Evolutionary conservation across 2,888 invertebrate species (phyloP), one percentile per base, ranked within the genome.

Genomic region (Panopea generosa): DNA sequence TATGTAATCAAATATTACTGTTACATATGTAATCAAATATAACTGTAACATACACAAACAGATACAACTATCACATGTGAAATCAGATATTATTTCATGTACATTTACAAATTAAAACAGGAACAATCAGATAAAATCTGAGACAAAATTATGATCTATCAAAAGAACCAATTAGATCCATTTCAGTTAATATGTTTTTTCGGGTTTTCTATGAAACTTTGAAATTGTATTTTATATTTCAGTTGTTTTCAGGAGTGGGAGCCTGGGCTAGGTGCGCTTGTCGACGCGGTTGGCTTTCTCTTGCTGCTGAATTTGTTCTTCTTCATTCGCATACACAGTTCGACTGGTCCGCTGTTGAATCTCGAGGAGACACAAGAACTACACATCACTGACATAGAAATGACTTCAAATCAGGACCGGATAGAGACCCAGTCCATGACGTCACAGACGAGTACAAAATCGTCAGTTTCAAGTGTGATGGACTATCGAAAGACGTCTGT

Each of bases 401-500:
- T 88, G 49, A 87, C 87, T n/a, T 77, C 80, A n/a, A 86, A 85
- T 49, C 85, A 84, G 6, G 86, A 88, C 69, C 84, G 80, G 49
- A 84, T 84, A 4, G 86, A 87, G 40, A 86, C 84, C 16, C 82
- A 83, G 63, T 83, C 85, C 7, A 60, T 85, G 33, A 82, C 79
- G 14, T 78, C 84, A 14, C 76, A 84, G 20, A 75, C 63, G 43
- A 83, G 78, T 47, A 61, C 73, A 1, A 77, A 77, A 52, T 84
- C 83, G 1, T 74, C 74, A 3, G 77, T 72, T 7, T 83, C 84
- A 11, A 96, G 96, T 90, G 94, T 96, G 0, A 96, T 97, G 84
- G 97, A 98, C 89, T 94, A n/a, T 95, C 0, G 97, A 97, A 88
- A 96, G 97, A 72, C 95, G 96, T 0, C 97, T 97, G 2, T 95